Base-by-base conservation (phyloP, 2,797 vertebrate genomes). In the Balearica regulorum region DNA sequence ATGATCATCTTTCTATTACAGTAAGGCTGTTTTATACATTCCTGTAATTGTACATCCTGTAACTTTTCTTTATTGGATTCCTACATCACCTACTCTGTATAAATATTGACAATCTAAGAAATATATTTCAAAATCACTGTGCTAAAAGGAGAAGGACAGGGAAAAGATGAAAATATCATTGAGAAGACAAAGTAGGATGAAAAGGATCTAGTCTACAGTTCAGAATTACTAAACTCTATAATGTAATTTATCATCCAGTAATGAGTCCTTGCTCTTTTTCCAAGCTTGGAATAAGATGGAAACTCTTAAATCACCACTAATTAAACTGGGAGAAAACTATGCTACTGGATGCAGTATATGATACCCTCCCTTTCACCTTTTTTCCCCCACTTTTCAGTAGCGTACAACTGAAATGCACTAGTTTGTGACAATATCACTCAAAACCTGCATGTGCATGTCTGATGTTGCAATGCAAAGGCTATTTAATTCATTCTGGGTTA, bases 361-460 rank as follows among this genome's bases (percentile, higher is more conserved):
- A 39, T 75, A 25, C 26, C 10, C 20, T 68, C 35, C 7, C 5
- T 41, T 71, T 68, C 12, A 17, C 2, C 1, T 3, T 16, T 54
- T 2, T 6, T 15, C 1, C 0, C 0, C 39, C 31, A 6, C 17
- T 72, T 79, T 35, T 29, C 16, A 22, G 29, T 20, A 79, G 7
- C 2, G 19, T n/a, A 29, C 24, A 61, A 72, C 16, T 75, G 91
- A 84, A 95, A 49, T 57, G 3, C 44, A 71, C 8, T 76, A 53
- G 5, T 77, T 90, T 75, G n/a, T 70, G 58, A 39, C 15, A 87
- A 43, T 37, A 68, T 53, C 49, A 86, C 22, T 54, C 65, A 73
- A 94, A 91, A 75, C 22, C 49, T 44, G 25, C 19, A 37, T 5
- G 9, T 49, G 21, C 44, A 37, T 46, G 22, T 17, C 72, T 51